Base-by-base conservation (phyloP, 2,113 vertebrate genomes). In the Panurus biarmicus region DNA sequence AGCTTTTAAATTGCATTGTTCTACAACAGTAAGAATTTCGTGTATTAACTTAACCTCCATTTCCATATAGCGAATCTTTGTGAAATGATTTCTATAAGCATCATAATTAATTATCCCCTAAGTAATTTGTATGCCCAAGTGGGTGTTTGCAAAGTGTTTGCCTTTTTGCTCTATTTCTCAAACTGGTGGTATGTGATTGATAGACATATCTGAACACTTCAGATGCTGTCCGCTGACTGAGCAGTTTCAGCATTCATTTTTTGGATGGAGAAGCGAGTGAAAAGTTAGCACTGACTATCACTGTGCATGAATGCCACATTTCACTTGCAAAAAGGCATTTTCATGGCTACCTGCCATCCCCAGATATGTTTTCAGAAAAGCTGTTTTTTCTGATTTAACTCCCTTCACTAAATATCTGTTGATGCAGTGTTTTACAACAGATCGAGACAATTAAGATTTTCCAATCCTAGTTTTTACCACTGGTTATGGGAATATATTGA, bases 241-340 rank as follows among this genome's bases (percentile, higher is more conserved):
- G 36, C 85, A 91, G 44, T 51, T 87, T n/a, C 15, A 71, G 14
- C 1, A 1, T 22, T 87, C 12, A 10, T 87, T 66, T 83, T 74
- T 93, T 78, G 60, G 76, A 70, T n/a, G n/a, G 78, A 85, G 85
- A 93, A 92, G 13, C 19, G 50, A 85, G n/a, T 65, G 33, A 72
- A 73, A 90, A 91, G 11, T 48, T 35, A 93, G n/a, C 33, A 22
- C 36, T 73, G 74, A 76, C 75, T 85, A 72, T 85, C 53, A 56
- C 44, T 67, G 33, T 36, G 44, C 33, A 35, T 67, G 61, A 87
- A 60, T 36, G 38, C n/a, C n/a, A 56, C 53, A 79, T 91, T 91
- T 89, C 78, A 90, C 51, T 92, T 89, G 67, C 69, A 93, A 89
- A 95, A 31, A 82, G 74, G 9, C 35, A 72, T 87, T 90, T 93